Percentiles rank a stretch among this genome's conserved stretches.
These are phyloP conservation scores for Apamea anceps DNA, from an alignment of 2,888 invertebrate species.

Conservation along the genomic window DNA sequence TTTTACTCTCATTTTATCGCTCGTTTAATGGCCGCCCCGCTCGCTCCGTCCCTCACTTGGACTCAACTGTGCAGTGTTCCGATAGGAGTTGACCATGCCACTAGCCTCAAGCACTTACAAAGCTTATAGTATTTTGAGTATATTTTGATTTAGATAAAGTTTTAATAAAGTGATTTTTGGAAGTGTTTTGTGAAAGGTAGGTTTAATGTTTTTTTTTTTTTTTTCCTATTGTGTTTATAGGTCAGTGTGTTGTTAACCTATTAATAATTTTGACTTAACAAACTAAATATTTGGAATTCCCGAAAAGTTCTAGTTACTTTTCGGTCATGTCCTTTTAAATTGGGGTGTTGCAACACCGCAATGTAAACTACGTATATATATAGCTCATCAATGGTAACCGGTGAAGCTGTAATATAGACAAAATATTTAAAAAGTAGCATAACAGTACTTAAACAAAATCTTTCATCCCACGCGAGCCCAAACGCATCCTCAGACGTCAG, in stretches of 20 bases:
- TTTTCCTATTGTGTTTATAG: neutral
- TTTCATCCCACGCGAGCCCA: neutral
- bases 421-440: neutral
- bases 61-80: constrained; percentile 58
- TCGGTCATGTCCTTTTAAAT: too few species aligned
- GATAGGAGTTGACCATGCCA: constrained; percentile 61
- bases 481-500: neutral
- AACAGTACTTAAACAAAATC: neutral
- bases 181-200: constrained; percentile 53
- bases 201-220: constrained; percentile 16
- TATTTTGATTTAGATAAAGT: constrained; percentile 43
- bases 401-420: neutral
- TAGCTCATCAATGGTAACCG: neutral
- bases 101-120: constrained; percentile 46
- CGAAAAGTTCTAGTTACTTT: neutral
- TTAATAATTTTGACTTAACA: neutral
- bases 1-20: constrained; percentile 59
- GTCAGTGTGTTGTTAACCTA: neutral
- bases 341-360: neutral
- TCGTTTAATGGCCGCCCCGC: constrained; percentile 54
- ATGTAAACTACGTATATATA: neutral
- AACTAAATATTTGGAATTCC: neutral
- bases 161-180: constrained; percentile 27
- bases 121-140: constrained; percentile 46
- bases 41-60: constrained; percentile 56